These are phyloP conservation scores for Brienomyrus longianalis DNA, from an alignment of 2,113 vertebrate genomes.

Conservation along the genomic window DNA sequence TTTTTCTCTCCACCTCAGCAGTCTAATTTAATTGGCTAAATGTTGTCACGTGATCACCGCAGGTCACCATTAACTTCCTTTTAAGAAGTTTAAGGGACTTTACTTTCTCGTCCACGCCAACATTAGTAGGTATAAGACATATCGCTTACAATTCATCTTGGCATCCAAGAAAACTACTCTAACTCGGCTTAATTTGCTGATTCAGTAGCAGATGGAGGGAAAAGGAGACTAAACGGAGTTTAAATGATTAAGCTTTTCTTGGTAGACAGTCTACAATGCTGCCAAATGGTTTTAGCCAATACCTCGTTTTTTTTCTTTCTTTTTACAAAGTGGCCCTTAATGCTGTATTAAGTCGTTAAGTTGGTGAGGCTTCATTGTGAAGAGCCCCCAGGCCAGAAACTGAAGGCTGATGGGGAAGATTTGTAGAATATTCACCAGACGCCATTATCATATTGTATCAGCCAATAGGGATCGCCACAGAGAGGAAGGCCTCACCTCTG, in stretches of 20 bases:
- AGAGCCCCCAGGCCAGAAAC: not conserved
- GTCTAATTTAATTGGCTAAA: not conserved
- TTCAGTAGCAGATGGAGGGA: not conserved
- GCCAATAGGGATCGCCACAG: not conserved
- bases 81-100: not conserved
- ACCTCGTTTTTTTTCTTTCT: not conserved
- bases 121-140: not conserved
- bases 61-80: not conserved
- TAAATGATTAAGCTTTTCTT: not conserved
- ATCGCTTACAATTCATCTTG: not conserved
- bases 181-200: not conserved
- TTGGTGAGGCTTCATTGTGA: not conserved
- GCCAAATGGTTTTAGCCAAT: constrained; percentile 2
- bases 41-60: not conserved
- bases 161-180: not conserved
- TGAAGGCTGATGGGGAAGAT: not conserved
- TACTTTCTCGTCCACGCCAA: not conserved
- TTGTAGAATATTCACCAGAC: not conserved
- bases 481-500: not conserved
- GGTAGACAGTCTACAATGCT: not conserved
- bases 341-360: not conserved
- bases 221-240: not conserved
- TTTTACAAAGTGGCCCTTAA: not conserved
- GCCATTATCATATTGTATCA: not conserved
- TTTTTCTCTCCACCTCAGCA: not conserved